These are phyloP conservation scores for Campoletis raptor DNA, from an alignment of 2,888 invertebrate genomes.

Conservation along the genomic window DNA sequence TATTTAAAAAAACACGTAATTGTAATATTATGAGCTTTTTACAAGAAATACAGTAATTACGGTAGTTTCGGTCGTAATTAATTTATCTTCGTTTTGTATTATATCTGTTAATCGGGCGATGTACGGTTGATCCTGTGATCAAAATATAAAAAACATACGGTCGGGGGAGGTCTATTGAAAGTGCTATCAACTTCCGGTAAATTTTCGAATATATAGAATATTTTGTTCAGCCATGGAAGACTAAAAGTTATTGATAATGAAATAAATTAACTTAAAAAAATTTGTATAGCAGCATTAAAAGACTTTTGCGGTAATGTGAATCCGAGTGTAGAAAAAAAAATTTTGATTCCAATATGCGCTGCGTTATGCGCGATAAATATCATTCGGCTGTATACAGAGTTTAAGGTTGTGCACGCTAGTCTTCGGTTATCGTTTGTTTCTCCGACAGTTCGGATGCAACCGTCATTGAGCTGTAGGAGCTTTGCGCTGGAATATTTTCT, in stretches of 20 bases:
- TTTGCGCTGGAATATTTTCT: background rate
- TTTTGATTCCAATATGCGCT: background rate
- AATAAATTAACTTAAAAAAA: background rate
- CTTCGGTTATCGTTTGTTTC: constrained; percentile 34
- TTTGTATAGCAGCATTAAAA: background rate
- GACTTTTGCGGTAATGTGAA: background rate
- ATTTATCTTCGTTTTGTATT: background rate
- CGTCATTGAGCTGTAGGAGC: constrained; percentile 2
- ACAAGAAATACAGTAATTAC: background rate
- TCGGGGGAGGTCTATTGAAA: background rate
- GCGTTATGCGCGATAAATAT: constrained; percentile 5
- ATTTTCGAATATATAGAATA: no score
- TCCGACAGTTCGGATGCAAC: constrained; percentile 19
- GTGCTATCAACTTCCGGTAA: background rate
- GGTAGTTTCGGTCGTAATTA: background rate
- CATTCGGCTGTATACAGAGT: background rate
- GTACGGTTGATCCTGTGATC: background rate
- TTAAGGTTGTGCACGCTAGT: background rate
- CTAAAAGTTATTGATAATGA: background rate
- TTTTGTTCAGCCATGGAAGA: background rate
- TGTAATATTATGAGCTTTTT: background rate
- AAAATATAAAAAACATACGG: background rate
- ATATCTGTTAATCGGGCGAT: background rate
- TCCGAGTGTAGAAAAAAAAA: background rate
- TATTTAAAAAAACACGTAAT: background rate